Evolutionary conservation across 2,888 invertebrate species (phyloP).

Genomic region (Xestobium rufovillosum): DNA sequence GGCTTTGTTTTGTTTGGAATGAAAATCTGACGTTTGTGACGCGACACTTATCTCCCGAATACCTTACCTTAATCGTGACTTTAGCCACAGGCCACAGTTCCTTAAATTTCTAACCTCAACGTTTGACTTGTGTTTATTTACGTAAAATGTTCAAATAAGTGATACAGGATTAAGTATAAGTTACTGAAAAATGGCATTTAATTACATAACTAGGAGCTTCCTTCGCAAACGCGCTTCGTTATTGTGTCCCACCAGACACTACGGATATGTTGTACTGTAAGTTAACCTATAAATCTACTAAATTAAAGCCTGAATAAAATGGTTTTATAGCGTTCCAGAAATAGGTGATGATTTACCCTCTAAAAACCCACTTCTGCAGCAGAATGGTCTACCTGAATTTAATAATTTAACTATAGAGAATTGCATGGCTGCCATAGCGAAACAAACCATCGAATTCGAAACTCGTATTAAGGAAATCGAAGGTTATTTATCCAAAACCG

Average conservation of each 20-base stretch:
- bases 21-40: no score
- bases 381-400: conserved; percentile 73
- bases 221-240: conserved; percentile 27
- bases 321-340: conserved; percentile 61
- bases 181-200: conserved; percentile 43
- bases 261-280: conserved; percentile 66
- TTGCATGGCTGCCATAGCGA: conserved; percentile 77
- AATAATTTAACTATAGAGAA: conserved; percentile 73
- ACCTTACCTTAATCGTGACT: no score
- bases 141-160: no score
- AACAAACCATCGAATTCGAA: conserved; percentile 75
- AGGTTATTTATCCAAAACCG: conserved; percentile 43
- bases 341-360: conserved; percentile 75
- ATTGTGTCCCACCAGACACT: conserved; percentile 39
- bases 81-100: no score
- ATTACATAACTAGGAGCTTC: conserved; percentile 34
- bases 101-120: no score
- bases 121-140: no score
- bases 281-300: conserved; percentile 35
- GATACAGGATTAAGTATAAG: no score
- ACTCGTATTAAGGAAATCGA: conserved; percentile 65
- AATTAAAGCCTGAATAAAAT: conserved; percentile 15
- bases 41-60: no score
- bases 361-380: conserved; percentile 65
- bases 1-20: no score